Percentiles rank a stretch among this genome's conserved stretches.
Evolutionary conservation across 2,888 invertebrate genomes (phyloP).

Genomic region (Neuroscelio doddi): DNA sequence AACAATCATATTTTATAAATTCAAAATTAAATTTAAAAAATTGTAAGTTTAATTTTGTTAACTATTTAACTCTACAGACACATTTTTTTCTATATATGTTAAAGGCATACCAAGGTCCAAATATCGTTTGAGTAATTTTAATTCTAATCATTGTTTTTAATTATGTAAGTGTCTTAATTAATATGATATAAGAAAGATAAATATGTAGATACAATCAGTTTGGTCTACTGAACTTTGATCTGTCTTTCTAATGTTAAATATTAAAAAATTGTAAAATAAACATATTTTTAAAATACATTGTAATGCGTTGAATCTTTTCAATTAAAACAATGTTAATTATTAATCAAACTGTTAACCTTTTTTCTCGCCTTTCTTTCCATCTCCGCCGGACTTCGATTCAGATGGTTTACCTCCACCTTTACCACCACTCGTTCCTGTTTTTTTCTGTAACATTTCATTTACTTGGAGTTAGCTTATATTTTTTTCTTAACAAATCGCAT

Average conservation of each 20-base stretch:
- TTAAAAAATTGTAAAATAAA: neutral
- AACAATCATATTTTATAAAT: neutral
- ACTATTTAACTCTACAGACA: too few relatives aligned
- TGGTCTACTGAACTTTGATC: neutral
- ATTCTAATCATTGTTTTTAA: too few relatives aligned
- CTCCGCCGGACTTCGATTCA: slow-evolving; percentile 43
- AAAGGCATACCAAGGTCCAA: too few relatives aligned
- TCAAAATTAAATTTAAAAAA: slow-evolving; percentile 1
- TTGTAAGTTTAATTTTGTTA: too few relatives aligned
- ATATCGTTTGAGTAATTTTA: too few relatives aligned
- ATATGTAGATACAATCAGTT: too few relatives aligned
- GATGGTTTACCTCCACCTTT: slow-evolving; percentile 42
- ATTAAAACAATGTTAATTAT: neutral
- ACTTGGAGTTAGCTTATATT: neutral
- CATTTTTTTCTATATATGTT: too few relatives aligned
- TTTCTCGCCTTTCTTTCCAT: slow-evolving; percentile 52
- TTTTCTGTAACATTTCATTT: slow-evolving; percentile 41
- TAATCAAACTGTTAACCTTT: too few relatives aligned
- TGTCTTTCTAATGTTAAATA: too few relatives aligned
- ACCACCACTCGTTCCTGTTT: slow-evolving; percentile 35
- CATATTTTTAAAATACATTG: too few relatives aligned
- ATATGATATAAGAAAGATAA: too few relatives aligned
- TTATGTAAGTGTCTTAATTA: too few relatives aligned
- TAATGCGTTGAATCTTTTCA: neutral
- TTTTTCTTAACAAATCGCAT: slow-evolving; percentile 10